Evolutionary conservation across 2,888 invertebrate genomes (phyloP), one percentile per base, ranked within the genome.

Genomic region (Taenaris catops): DNA sequence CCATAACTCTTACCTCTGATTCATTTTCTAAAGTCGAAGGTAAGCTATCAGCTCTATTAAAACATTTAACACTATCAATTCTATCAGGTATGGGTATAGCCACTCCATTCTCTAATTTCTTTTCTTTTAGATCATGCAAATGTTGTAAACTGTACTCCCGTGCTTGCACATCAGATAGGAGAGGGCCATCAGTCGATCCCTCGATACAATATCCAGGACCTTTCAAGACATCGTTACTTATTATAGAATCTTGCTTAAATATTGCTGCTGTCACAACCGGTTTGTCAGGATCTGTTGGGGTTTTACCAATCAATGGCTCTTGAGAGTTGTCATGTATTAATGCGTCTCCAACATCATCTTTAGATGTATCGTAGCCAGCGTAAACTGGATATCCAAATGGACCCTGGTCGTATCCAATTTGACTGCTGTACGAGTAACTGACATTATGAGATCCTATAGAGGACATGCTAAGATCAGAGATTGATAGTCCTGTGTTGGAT

Each of bases 351-450:
- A 68, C 48, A 12, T 74, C 72, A 8, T 76, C 71, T 44, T 79
- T 76, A 1, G 76, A 61, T 29, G 86, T 69, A 8, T 88, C 83
- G 53, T 90, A 91, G 6, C 90, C 91, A 25, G 86, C 79, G 55
- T 91, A 91, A 11, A 89, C 68, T 20, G 91, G 90, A 58, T 93
- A 93, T 3, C 92, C 93, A 40, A 91, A 91, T 38, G 90, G 90
- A 19, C 93, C 93, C 49, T 91, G 89, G 35, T 93, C 92, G 60
- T 94, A 94, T 11, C 93, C 91, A 51, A 91, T 84, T 70, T 95
- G 95, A 63, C 93, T 94, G 34, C 94, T 92, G 62, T 95, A 95
- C 25, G 92, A 90, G 65, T 95, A 93, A 41, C 92, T 92, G 6
- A 91, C 91, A 63, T 93, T 93, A 35, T 91, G 91, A 17, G 91